A percentile compares a stretch with the other conserved stretches of the same genome.
Evolutionary conservation across 2,797 vertebrate species (phyloP).

Genomic region (Falco concolor): DNA sequence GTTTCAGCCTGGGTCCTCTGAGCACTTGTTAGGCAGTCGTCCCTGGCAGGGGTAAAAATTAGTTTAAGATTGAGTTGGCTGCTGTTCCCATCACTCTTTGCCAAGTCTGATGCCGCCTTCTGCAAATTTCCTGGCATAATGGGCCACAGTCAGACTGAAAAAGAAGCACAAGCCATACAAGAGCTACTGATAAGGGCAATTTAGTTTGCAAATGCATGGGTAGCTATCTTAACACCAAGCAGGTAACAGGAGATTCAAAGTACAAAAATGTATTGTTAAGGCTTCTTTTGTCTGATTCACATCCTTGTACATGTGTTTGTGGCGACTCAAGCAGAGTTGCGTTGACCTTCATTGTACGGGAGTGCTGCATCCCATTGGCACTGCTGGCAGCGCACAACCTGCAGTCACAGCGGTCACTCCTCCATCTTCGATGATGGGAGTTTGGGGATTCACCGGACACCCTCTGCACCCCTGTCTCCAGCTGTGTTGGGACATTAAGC

Average conservation of each 20-base stretch:
- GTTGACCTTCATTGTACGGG: accelerated
- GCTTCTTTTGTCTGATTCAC: not conserved
- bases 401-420: not conserved
- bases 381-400: not conserved
- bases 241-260: not conserved
- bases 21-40: not conserved
- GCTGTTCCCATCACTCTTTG: not conserved
- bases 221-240: not conserved
- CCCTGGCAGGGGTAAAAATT: not conserved
- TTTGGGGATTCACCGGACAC: not conserved
- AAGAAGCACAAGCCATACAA: not conserved
- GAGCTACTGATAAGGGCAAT: not conserved
- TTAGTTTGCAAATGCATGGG: not conserved
- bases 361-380: accelerated
- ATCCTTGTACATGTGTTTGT: not conserved
- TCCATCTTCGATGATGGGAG: accelerated
- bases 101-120: not conserved
- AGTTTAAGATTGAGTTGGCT: conserved; percentile 4
- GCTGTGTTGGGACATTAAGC: not conserved
- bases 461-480: not conserved
- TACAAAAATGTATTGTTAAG: not conserved
- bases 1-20: not conserved
- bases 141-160: not conserved
- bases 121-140: not conserved
- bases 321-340: not conserved